Evolutionary conservation across 2,888 invertebrate genomes (phyloP).

Genomic region (Xanthia togata): DNA sequence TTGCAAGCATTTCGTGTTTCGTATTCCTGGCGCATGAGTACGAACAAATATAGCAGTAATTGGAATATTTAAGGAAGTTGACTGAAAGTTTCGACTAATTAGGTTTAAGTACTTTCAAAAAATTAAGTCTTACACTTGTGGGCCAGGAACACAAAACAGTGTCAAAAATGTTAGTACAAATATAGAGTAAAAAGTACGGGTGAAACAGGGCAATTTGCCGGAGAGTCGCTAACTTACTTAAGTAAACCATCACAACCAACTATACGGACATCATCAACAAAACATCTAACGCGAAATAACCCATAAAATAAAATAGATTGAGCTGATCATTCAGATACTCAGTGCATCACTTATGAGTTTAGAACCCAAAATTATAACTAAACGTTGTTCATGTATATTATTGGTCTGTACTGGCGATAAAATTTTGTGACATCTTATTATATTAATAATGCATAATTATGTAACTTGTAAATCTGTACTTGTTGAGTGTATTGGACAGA

Average conservation of each 20-base stretch:
- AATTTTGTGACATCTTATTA: slow-evolving; percentile 87
- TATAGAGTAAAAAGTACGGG: slow-evolving; percentile 80
- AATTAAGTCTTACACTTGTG: slow-evolving; percentile 65
- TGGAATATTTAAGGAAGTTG: slow-evolving; percentile 67
- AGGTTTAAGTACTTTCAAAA: slow-evolving; percentile 82
- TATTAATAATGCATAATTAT: slow-evolving; percentile 83
- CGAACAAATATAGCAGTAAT: slow-evolving; percentile 63
- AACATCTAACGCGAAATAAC: slow-evolving; percentile 82
- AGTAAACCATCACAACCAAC: slow-evolving; percentile 91
- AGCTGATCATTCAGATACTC: slow-evolving; percentile 82
- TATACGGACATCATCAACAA: slow-evolving; percentile 89
- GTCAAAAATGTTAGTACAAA: slow-evolving; percentile 81
- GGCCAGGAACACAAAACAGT: slow-evolving; percentile 73
- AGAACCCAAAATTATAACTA: slow-evolving; percentile 84
- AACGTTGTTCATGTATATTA: slow-evolving; percentile 81
- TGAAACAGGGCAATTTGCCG: slow-evolving; percentile 83
- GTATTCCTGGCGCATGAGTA: slow-evolving; percentile 69
- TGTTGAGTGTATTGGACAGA: slow-evolving; percentile 87
- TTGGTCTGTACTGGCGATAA: slow-evolving; percentile 87
- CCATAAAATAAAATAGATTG: slow-evolving; percentile 83
- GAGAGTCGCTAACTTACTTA: slow-evolving; percentile 89
- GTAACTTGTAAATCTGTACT: slow-evolving; percentile 87
- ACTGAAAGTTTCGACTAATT: slow-evolving; percentile 72
- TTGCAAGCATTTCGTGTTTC: slow-evolving; percentile 82
- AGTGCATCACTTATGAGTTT: slow-evolving; percentile 84